These are phyloP conservation scores for Folsomia candida DNA, from an alignment of 2,888 invertebrate species.

Conservation along the genomic window DNA sequence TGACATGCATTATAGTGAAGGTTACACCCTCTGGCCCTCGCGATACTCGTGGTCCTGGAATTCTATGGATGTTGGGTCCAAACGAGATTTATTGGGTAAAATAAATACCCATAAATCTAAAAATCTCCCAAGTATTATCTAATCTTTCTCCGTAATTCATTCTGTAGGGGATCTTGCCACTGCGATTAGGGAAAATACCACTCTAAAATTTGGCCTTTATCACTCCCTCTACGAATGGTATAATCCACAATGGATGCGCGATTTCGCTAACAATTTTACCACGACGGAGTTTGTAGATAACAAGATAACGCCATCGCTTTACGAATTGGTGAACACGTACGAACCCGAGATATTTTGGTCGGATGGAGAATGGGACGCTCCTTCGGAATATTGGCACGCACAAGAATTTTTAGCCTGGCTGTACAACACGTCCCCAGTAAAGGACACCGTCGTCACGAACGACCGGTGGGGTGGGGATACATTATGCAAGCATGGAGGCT, in stretches of 20 bases:
- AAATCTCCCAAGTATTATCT: not conserved
- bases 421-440: conserved; percentile 55
- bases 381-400: conserved; percentile 71
- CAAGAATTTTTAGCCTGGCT: conserved; percentile 80
- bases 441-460: conserved; percentile 81
- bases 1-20: no score
- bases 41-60: conserved; percentile 58
- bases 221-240: conserved; percentile 87
- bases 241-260: conserved; percentile 73
- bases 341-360: conserved; percentile 81
- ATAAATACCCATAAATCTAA: not conserved
- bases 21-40: conserved; percentile 57
- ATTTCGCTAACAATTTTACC: conserved; percentile 65
- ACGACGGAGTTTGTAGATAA: conserved; percentile 66
- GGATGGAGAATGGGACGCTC: conserved; percentile 88
- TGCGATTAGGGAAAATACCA: conserved; percentile 64
- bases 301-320: conserved; percentile 78
- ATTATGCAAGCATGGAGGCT: conserved; percentile 83
- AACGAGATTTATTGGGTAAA: conserved; percentile 56
- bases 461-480: conserved; percentile 87
- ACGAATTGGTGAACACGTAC: conserved; percentile 63
- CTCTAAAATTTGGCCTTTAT: conserved; percentile 76
- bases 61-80: conserved; percentile 56
- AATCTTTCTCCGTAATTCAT: not conserved
- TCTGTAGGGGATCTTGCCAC: conserved; percentile 64